Base-by-base conservation (phyloP, 2,797 vertebrate genomes). In the Ambastaia sidthimunki region DNA sequence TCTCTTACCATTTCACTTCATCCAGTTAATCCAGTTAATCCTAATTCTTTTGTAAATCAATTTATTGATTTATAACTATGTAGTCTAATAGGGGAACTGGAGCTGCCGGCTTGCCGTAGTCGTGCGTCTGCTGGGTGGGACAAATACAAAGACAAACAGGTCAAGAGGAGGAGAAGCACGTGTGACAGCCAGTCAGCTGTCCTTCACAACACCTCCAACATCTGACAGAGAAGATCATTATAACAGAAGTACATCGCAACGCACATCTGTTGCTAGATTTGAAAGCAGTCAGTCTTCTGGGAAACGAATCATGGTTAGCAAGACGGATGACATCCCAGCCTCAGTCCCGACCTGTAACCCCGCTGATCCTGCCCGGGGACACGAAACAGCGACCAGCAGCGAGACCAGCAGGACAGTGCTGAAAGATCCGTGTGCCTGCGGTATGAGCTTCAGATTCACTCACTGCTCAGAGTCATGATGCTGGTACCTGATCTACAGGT, bases 271-370 rank as follows among this genome's bases (percentile, higher is more conserved):
- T 85, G 86, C 82, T 70, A 89, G 57, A n/a, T 83, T 81, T 85
- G 44, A 86, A 54, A 81, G 71, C 86, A 75, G 52, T 55, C 63
- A 62, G 52, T 57, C 16, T 62, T 77, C 48, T 65, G 50, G 41
- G 62, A 72, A 74, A 31, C 63, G 50, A 87, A 93, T 80, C 92
- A 98, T 98, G 97, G 97, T 97, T 88, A 97, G 97, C 93, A 96
- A 96, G 91, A 96, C 97, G 78, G 96, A 96, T 90, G 96, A 97
- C 91, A 94, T 95, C 91, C 94, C 95, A 83, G 94, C 96, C 80
- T 92, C 94, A 44, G 94, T 93, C 87, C 92, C 93, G 7, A 80
- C 76, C 85, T 93, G 92, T 89, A 89, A 90, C 85, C 74, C 93
- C 82, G 85, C 90, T 88, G 92, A 92, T 90, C 78, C 90, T 80